Base-by-base conservation (phyloP, 2,888 invertebrate genomes). In the Drosophila nigricruria region DNA sequence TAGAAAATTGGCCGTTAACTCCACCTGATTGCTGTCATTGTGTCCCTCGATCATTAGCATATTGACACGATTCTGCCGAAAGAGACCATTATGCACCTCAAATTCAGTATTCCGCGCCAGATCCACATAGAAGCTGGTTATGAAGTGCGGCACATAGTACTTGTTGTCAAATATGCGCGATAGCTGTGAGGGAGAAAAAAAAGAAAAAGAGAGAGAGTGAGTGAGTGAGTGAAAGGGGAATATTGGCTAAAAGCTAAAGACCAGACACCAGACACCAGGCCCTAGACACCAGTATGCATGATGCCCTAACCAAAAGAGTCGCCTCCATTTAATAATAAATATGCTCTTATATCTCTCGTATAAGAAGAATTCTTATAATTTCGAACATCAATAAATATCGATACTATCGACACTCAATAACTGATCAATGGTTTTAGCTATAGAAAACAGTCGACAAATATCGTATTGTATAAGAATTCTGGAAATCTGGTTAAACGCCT, bases 21-120 rank as follows among this genome's bases (percentile, higher is more conserved):
- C 93, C 25, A 92, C 89, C 56, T 91, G 91, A 67, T 91, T 91
- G 2, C 78, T 68, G 27, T 82, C 79, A 32, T 62, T 45, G 20
- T 74, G 71, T 3, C 93, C 93, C 54, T 84, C 86, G 18, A 93
- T 81, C 5, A 77, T 79, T 12, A 93, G 73, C 45, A 88, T 83
- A 82, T 93, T 93, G 20, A 93, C 89, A 27, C 85, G 91, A 62
- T 90, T 88, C 27, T 88, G 66, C 6, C 73, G 70, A 30, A 93
- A 91, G 53, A 93, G 80, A 32, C 91, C 91, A 43, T 79, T 74
- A 5, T 87, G 82, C 36, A 93, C 64, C 10, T 79, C 79, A 40
- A 93, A 82, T 52, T 78, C 81, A 1, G 88, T 91, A 38, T 53
- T 53, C 3, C 82, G 45, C 25, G 81, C 81, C 60, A 93, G 67